These are phyloP conservation scores for Xiphophorus hellerii DNA, from an alignment of 2,113 vertebrate species.

Conservation along the genomic window DNA sequence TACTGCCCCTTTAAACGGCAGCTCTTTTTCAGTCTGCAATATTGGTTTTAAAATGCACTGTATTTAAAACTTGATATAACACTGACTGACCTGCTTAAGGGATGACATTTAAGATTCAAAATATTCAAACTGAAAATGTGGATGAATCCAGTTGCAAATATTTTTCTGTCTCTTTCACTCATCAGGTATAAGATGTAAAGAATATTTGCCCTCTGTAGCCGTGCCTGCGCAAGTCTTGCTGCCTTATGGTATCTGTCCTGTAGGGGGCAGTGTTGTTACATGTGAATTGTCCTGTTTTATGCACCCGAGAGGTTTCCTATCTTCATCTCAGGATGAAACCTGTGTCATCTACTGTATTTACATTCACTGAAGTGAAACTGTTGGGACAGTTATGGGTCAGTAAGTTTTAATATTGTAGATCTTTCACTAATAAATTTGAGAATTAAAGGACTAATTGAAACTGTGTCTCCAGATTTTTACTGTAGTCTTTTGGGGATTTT, in stretches of 20 bases:
- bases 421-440: slow-evolving; percentile 47
- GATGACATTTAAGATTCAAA: slow-evolving; percentile 3
- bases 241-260: slow-evolving; percentile 55
- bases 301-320: neutral
- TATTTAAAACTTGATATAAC: slow-evolving; percentile 28
- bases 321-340: neutral
- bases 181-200: neutral
- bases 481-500: neutral
- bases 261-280: slow-evolving; percentile 53
- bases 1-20: neutral
- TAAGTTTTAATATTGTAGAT: slow-evolving; percentile 43
- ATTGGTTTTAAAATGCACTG: slow-evolving; percentile 48
- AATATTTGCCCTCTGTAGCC: neutral
- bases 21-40: slow-evolving; percentile 22
- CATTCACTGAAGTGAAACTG: slow-evolving; percentile 31
- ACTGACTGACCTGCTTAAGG: slow-evolving; percentile 20
- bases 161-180: neutral
- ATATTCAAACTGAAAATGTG: slow-evolving; percentile 1
- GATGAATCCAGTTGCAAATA: neutral
- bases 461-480: neutral
- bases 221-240: slow-evolving; percentile 39
- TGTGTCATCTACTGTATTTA: slow-evolving; percentile 9
- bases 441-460: slow-evolving; percentile 73
- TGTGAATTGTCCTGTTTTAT: neutral
- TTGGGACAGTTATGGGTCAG: slow-evolving; percentile 18